Conservation (phyloP, 92 coral and sea anemone genomes). For the Blastomussa wellsi region DNA sequence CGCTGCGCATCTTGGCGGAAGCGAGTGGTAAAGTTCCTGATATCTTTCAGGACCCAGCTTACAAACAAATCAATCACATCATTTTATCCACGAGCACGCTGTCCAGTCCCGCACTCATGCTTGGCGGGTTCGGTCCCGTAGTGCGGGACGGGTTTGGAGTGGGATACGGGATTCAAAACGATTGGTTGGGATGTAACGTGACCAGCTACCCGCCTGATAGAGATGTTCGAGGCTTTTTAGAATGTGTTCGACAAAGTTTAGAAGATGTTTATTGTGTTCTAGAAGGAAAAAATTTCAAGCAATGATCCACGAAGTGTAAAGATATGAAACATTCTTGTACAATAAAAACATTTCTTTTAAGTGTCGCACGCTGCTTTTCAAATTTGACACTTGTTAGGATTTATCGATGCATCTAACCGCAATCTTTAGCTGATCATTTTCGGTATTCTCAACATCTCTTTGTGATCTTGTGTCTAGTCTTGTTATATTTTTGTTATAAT, state of each 20-base stretch:
- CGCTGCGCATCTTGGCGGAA: slow-evolving; percentile 79
- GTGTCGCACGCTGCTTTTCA: no score
- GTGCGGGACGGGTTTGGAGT: slow-evolving; percentile 95
- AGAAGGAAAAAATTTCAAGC: slow-evolving; percentile 91
- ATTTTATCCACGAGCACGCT: slow-evolving; percentile 93
- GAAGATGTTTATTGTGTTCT: slow-evolving; percentile 84
- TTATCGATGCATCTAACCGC: no score
- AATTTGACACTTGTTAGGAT: no score
- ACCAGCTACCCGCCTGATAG: slow-evolving; percentile 75
- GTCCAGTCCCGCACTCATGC: slow-evolving; percentile 84
- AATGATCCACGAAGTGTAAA: not conserved
- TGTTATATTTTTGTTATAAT: no score
- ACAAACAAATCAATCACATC: slow-evolving; percentile 78
- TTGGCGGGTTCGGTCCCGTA: slow-evolving; percentile 97
- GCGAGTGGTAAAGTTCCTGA: slow-evolving; percentile 78
- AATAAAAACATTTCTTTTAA: not conserved
- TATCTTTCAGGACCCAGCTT: slow-evolving; percentile 86
- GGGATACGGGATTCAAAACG: slow-evolving; percentile 83
- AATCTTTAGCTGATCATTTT: no score
- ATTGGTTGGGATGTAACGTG: slow-evolving; percentile 83
- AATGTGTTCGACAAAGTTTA: slow-evolving; percentile 78
- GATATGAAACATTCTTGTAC: not conserved
- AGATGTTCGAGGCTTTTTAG: slow-evolving; percentile 80
- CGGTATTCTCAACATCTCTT: no score
- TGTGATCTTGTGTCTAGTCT: no score